These are phyloP conservation scores for Neodiprion lecontei DNA, from an alignment of 1,140 invertebrate species.

Conservation along the genomic window DNA sequence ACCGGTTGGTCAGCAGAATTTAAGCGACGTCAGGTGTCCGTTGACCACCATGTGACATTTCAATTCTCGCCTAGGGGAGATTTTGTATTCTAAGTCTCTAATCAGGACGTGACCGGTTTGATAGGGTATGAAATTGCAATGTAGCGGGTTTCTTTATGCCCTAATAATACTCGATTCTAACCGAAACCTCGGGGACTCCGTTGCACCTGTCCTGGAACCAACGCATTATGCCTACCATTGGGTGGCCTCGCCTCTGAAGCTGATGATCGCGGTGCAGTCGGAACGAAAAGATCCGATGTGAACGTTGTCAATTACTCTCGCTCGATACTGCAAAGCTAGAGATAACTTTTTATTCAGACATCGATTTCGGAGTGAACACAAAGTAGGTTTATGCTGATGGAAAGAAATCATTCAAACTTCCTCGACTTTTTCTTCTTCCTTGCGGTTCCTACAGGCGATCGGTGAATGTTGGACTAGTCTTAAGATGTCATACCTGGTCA, in stretches of 20 bases:
- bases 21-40: conserved; percentile 1
- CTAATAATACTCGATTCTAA: conserved; percentile 19
- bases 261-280: too few species aligned
- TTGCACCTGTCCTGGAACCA: conserved; percentile 3
- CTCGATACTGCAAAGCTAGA: too few species aligned
- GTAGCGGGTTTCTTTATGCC: conserved; percentile 39
- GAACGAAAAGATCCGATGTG: too few species aligned
- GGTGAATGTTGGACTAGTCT: too few species aligned
- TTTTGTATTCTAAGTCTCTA: conserved; percentile 19
- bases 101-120: conserved; percentile 24
- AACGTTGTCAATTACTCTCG: too few species aligned
- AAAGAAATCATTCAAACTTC: too few species aligned
- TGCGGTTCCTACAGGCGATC: too few species aligned
- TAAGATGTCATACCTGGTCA: too few species aligned
- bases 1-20: neutral
- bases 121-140: conserved; percentile 46
- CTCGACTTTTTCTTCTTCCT: too few species aligned
- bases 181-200: conserved; percentile 13
- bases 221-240: neutral
- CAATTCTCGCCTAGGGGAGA: conserved; percentile 19
- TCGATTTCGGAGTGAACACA: too few species aligned
- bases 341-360: too few species aligned
- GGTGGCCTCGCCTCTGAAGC: neutral
- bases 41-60: neutral
- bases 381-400: too few species aligned